Evolutionary conservation across 2,888 invertebrate genomes (phyloP).

Genomic region (Dicycla oo): DNA sequence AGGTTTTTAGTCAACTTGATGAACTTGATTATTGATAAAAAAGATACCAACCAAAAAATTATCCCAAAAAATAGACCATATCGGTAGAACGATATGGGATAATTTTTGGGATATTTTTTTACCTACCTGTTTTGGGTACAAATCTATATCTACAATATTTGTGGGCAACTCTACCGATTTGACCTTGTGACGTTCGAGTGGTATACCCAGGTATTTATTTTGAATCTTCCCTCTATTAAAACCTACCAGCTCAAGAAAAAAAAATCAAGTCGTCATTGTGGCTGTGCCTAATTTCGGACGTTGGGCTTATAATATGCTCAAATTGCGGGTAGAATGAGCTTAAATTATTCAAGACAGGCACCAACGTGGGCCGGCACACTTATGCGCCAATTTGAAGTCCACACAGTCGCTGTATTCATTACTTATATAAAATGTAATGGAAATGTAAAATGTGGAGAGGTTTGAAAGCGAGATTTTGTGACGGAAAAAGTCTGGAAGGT

Average conservation of each 20-base stretch:
- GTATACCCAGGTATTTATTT: background rate
- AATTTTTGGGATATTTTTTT: too few species aligned
- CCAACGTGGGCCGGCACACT: conserved; percentile 53
- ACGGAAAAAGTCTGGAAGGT: conserved; percentile 2
- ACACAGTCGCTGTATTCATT: conserved; percentile 51
- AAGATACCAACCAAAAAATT: too few species aligned
- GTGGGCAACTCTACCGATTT: too few species aligned
- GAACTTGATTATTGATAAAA: background rate
- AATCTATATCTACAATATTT: too few species aligned
- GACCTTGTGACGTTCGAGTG: too few species aligned
- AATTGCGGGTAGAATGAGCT: conserved; percentile 69
- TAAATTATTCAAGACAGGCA: conserved; percentile 73
- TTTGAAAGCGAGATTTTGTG: conserved; percentile 25
- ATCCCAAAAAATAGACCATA: too few species aligned
- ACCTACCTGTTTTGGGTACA: too few species aligned
- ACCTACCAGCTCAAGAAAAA: conserved; percentile 7
- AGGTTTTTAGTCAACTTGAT: too few species aligned
- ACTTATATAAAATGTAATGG: conserved; percentile 55
- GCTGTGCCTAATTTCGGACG: conserved; percentile 63
- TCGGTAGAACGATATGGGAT: too few species aligned
- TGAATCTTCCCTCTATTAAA: conserved; percentile 10
- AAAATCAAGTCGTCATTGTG: conserved; percentile 11
- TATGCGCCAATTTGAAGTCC: conserved; percentile 62
- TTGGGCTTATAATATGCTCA: conserved; percentile 78
- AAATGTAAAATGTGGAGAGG: conserved; percentile 33